A percentile compares a stretch with the other conserved stretches of the same genome.
Conservation (phyloP, 1,140 invertebrate species). For the Zaprionus vittiger region DNA sequence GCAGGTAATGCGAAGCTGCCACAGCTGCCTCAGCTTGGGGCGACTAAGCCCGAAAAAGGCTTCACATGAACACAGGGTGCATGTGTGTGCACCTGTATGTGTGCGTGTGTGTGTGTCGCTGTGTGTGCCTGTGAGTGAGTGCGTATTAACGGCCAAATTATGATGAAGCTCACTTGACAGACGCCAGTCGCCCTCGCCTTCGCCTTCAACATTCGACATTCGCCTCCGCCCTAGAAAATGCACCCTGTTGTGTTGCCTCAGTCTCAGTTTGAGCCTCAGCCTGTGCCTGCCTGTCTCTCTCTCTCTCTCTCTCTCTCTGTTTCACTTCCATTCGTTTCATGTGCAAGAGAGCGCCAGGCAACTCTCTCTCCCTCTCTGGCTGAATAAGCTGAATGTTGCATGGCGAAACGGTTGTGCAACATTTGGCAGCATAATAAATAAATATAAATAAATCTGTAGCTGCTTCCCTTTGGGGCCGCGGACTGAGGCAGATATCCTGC, state of each 20-base stretch:
- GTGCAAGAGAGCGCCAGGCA: not conserved
- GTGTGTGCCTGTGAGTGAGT: constrained; percentile 17
- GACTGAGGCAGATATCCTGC: not conserved
- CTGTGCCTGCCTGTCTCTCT: constrained; percentile 36
- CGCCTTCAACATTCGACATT: not conserved
- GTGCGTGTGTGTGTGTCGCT: not conserved
- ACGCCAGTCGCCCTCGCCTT: not conserved
- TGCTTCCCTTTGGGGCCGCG: not conserved
- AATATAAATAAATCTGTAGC: constrained; percentile 13
- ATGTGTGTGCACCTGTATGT: not conserved
- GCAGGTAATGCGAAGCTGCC: constrained; percentile 27
- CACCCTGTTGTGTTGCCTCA: not conserved
- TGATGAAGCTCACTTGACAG: constrained; percentile 76
- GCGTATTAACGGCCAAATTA: constrained; percentile 73
- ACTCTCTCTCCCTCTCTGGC: not conserved
- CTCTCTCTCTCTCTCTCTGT: not conserved
- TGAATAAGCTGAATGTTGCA: constrained; percentile 33
- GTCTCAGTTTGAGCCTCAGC: constrained; percentile 22
- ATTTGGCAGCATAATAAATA: not conserved
- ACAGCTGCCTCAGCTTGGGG: constrained; percentile 35
- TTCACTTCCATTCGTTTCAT: constrained; percentile 11
- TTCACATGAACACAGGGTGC: constrained; percentile 15
- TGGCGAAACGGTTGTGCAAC: not conserved
- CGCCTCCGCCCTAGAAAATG: not conserved
- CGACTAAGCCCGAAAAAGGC: constrained; percentile 40